phyloP scores from a whole-genome alignment of 2,797 vertebrate species.

The Chelonia mydas region DNA sequence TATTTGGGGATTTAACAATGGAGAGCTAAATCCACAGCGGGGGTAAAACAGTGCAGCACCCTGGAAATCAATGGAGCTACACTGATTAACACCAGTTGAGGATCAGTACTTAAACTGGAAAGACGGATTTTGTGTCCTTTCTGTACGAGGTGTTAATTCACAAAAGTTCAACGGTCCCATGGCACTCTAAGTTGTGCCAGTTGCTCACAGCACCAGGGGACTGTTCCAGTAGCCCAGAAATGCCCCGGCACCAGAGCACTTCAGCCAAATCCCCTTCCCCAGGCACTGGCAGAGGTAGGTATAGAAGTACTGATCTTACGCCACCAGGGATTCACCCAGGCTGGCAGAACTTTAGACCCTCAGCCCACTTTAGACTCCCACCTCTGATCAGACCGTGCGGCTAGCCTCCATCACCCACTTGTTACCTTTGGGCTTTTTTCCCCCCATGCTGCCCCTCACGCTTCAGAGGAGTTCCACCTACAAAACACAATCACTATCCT shows the following conservation, averaged over 20 bases:
- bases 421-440: neutral
- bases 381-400: neutral
- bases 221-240: neutral
- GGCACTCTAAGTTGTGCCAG: neutral
- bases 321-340: neutral
- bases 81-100: neutral
- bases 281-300: neutral
- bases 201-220: neutral
- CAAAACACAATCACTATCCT: neutral
- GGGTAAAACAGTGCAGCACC: accelerated
- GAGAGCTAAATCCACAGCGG: neutral
- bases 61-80: neutral
- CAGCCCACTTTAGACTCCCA: neutral
- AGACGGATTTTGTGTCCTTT: neutral
- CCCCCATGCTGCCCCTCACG: neutral
- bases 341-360: neutral
- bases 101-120: neutral
- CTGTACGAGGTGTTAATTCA: neutral
- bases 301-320: neutral
- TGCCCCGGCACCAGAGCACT: neutral
- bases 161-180: neutral
- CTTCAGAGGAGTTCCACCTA: neutral
- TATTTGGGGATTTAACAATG: too few relatives aligned
- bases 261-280: neutral
- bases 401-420: neutral